Base-by-base conservation (phyloP, 2,113 vertebrate genomes). In the Fregetta grallaria region DNA sequence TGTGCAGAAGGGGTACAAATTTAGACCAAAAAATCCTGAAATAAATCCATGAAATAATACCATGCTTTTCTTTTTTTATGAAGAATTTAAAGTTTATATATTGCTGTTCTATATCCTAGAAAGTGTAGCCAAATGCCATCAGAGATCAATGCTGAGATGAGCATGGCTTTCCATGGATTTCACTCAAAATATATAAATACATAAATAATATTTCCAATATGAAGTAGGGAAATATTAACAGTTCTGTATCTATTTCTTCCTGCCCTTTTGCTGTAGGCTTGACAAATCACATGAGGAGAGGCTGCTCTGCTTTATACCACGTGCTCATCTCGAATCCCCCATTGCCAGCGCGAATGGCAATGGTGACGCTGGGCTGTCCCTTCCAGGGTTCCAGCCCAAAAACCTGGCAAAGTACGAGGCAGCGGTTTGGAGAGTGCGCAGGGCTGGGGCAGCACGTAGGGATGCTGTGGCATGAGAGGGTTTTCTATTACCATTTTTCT, bases 271-370 rank as follows among this genome's bases (percentile, higher is more conserved):
- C 47, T 7, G 23, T 23, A 34, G 75, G 56, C 56, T 27, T 8
- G 21, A 36, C 6, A 66, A 68, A 47, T 3, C 25, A 3, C 45
- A 14, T 1, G 32, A 53, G 70, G 30, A 47, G n/a, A 47, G 30
- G 29, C 25, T 9, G 32, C 9, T 34, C 38, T 13, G 65, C 36
- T 65, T 17, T 14, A 30, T n/a, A 19, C 23, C 12, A 1, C 19
- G 1, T 1, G 10, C 15, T 70, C 10, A 13, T 9, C 88, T 16
- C 56, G 45, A 13, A 44, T 3, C 47, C 42, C n/a, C 3, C 0
- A 1, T 1, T 18, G 11, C 13, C 15, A 8, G 27, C 1, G 18
- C 2, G 1, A 15, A 27, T 3, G 14, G 50, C 5, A 27, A 38
- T 1, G 70, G 26, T 1, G 23, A 30, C 2, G 2, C n/a, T 7